Base-by-base conservation (phyloP, 2,113 vertebrate genomes). In the Petrocephalus zakoni region DNA sequence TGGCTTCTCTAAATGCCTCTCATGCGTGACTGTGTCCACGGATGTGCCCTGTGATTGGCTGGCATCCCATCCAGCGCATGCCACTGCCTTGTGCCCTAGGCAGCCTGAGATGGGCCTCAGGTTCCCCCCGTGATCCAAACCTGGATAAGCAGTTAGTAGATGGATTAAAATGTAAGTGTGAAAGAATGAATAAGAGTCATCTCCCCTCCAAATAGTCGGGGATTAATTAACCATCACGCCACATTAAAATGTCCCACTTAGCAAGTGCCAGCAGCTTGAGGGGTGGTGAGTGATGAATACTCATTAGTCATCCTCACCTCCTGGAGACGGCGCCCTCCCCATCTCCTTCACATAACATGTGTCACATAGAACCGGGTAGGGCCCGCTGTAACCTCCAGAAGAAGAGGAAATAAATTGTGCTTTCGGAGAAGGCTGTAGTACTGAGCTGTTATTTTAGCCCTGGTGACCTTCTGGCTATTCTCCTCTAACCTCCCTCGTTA, bases 181-280 rank as follows among this genome's bases (percentile, higher is more conserved):
- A 37, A 78, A 51, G 82, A 85, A 85, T 13, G 82, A 15, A 51
- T 11, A 85, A 47, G 17, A 25, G 21, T 52, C 6, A 72, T 17
- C 84, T 29, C 51, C 0, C 89, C 88, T 89, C 90, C 91, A 21
- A 19, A 90, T 90, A 19, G 29, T 17, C 49, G 91, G 93, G 90
- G 88, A 93, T 91, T 91, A 87, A 93, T 91, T 91, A 87, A 34
- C 64, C 61, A 93, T 91, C 83, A 92, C 42, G 86, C 88, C 15
- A 82, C 86, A 46, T 68, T 53, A 47, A 9, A 55, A 78, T 25
- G 51, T 47, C 25, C 22, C 37, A 53, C 68, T 56, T 84, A 88
- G 87, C 82, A 90, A 88, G 29, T 5, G 2, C 88, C 1, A 52
- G 13, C 92, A 91, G 78, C 89, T 89, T 61, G 55, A 85, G n/a